Percentiles rank a stretch among this genome's conserved stretches.
These are phyloP conservation scores for Parnassius mnemosyne DNA, from an alignment of 2,888 invertebrate genomes.

Conservation along the genomic window DNA sequence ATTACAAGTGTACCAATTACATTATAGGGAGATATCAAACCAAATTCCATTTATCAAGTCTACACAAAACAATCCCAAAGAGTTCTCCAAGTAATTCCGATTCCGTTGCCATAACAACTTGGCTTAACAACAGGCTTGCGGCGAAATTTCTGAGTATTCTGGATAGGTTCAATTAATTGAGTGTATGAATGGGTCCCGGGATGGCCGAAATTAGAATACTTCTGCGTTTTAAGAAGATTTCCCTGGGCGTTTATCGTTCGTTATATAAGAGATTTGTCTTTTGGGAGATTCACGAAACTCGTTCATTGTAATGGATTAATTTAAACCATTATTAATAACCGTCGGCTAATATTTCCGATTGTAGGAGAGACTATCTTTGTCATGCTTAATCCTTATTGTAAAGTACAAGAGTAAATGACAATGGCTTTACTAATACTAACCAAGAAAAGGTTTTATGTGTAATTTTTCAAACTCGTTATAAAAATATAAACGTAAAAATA, in stretches of 20 bases:
- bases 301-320: conserved; percentile 20
- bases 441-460: no score
- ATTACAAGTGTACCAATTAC: conserved; percentile 8
- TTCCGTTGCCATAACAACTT: not conserved
- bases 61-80: conserved; percentile 22
- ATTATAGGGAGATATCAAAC: conserved; percentile 3
- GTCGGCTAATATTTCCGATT: conserved; percentile 13
- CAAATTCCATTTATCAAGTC: conserved; percentile 21
- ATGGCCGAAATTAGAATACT: conserved; percentile 24
- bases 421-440: not conserved
- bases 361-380: conserved; percentile 2
- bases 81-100: conserved; percentile 19
- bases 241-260: conserved; percentile 27
- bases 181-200: conserved; percentile 15
- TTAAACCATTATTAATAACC: conserved; percentile 18
- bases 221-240: conserved; percentile 29
- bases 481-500: no score
- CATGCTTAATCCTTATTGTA: conserved; percentile 2
- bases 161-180: conserved; percentile 25
- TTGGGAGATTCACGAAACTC: conserved; percentile 16
- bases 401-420: not conserved
- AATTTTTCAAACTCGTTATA: no score
- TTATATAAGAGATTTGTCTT: conserved; percentile 26
- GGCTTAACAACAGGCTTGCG: conserved; percentile 11
- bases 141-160: conserved; percentile 10